Base-by-base conservation (phyloP, 2,113 vertebrate genomes). In the Corythaixoides concolor region DNA sequence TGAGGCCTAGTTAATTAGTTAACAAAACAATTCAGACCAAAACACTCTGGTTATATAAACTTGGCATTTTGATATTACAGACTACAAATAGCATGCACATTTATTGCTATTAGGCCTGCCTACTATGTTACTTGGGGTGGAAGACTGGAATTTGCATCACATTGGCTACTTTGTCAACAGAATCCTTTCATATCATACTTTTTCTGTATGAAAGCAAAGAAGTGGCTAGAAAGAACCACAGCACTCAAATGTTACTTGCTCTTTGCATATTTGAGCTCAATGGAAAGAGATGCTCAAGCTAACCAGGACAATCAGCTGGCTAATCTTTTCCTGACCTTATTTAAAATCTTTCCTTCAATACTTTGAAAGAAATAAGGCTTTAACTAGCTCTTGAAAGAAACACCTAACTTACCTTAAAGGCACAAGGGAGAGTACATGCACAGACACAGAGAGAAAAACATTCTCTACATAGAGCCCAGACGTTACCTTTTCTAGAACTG, bases 351-450 rank as follows among this genome's bases (percentile, higher is more conserved):
- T 70, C 49, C 67, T 91, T 69, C 23, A 33, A 23, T 49, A 35
- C 58, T 82, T 64, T 26, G 62, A 88, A 88, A 58, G n/a, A 67
- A 92, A 27, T 55, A 83, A 79, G 53, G 67, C 85, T 84, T 88
- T 53, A 77, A 12, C 27, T 73, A 67, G n/a, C 19, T 90, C 33
- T 88, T 90, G 56, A 55, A 37, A 64, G 66, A 43, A 75, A 33
- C 6, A 60, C 24, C 91, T 97, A 93, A 85, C 27, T 93, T 94
- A 81, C 81, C 72, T 89, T 67, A 64, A 91, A 95, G 91, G 74
- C 80, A 94, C 63, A 79, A 73, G 47, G 69, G 88, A 85, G 47
- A 2, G 6, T 9, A 52, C 91, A 92, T 91, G 92, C 93, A 96
- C 12, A 89, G 30, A 90, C 58, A 75, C 35, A 87, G 63, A 76